Evolutionary conservation across 2,888 invertebrate species (phyloP).

Genomic region (Thymelicus sylvestris): DNA sequence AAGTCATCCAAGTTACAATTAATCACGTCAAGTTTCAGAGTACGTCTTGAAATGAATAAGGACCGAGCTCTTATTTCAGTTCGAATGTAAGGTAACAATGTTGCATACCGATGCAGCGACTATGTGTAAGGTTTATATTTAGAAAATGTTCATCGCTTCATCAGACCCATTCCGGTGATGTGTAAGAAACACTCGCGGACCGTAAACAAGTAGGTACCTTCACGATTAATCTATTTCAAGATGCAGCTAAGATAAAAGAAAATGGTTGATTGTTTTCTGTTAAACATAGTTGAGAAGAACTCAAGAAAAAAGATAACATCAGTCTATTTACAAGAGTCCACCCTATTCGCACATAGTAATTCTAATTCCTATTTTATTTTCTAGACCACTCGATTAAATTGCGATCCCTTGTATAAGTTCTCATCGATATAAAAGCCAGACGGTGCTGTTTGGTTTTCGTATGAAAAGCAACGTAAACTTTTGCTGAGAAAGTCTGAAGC

Average conservation of each 20-base stretch:
- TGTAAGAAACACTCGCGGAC: constrained; percentile 55
- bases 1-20: no score
- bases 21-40: no score
- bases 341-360: not conserved
- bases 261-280: no score
- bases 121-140: constrained; percentile 30
- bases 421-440: constrained; percentile 3
- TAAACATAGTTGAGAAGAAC: no score
- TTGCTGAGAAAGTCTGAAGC: constrained; percentile 9
- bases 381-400: not conserved
- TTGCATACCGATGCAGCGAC: not conserved
- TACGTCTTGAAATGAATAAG: constrained; percentile 1
- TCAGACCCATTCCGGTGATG: constrained; percentile 53
- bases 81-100: not conserved
- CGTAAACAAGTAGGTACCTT: constrained; percentile 53
- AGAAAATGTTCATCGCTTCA: constrained; percentile 40
- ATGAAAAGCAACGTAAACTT: constrained; percentile 4
- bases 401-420: not conserved
- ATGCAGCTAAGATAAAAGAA: not conserved
- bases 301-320: not conserved
- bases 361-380: not conserved
- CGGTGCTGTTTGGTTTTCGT: not conserved
- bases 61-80: not conserved
- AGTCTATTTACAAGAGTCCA: not conserved
- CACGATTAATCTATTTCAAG: not conserved